Conservation (phyloP, 2,888 invertebrate species). For the Melanophora roralis region DNA sequence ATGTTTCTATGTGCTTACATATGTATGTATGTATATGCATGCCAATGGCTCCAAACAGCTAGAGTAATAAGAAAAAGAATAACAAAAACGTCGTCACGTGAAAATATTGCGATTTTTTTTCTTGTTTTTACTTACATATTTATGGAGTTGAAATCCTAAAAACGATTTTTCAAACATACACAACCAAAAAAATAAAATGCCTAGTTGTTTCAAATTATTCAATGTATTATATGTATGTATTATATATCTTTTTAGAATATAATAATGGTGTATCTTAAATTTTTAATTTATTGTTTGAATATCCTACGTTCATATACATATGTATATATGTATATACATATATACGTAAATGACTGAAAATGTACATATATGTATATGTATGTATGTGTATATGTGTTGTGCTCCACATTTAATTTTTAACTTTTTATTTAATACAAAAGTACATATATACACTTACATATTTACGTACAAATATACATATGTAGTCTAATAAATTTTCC, state of each 20-base stretch:
- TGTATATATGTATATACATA: no score
- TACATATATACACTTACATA: neutral
- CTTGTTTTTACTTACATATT: conserved; percentile 11
- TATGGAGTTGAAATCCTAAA: conserved; percentile 13
- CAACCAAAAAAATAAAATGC: neutral
- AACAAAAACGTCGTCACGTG: conserved; percentile 55
- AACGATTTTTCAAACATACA: conserved; percentile 28
- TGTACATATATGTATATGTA: neutral
- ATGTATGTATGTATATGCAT: conserved; percentile 22
- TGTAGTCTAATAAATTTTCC: neutral
- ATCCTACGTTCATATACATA: no score
- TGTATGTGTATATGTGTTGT: neutral
- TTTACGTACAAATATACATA: neutral
- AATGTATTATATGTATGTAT: no score
- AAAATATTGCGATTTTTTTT: conserved; percentile 44
- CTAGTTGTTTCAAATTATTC: no score
- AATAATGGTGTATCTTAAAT: neutral
- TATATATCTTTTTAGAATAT: no score
- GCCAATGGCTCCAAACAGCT: conserved; percentile 40
- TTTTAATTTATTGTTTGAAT: no score
- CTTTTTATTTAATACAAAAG: no score
- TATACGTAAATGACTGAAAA: neutral
- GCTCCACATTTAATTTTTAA: no score
- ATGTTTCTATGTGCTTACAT: no score
- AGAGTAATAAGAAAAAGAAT: conserved; percentile 6